Conservation (phyloP, 2,113 vertebrate species). For the Acrocephalus arundinaceus region DNA sequence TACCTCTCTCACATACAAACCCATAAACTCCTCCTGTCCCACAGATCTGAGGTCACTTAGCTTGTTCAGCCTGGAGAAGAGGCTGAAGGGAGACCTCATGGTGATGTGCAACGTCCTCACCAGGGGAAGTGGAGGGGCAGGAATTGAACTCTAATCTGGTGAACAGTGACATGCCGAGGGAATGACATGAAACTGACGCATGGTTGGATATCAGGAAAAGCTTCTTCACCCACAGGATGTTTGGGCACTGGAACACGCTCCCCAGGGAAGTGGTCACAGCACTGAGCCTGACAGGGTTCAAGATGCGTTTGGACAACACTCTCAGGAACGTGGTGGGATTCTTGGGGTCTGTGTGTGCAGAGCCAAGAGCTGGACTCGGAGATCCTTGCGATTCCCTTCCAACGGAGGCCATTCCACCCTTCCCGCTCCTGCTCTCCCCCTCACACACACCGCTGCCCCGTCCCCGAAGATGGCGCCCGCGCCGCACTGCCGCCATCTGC, state of each 20-base stretch:
- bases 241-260: not conserved
- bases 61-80: not conserved
- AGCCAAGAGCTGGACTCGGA: not conserved
- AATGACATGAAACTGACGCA: not conserved
- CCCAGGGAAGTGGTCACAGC: no score
- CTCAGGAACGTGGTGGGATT: not conserved
- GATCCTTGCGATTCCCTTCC: not conserved
- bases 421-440: fast-evolving
- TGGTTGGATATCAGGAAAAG: not conserved
- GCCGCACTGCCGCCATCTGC: not conserved
- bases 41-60: not conserved
- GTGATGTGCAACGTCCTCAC: not conserved
- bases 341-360: not conserved
- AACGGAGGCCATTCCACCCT: fast-evolving
- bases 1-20: fast-evolving
- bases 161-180: not conserved
- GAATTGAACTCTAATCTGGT: not conserved
- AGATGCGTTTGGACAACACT: not conserved
- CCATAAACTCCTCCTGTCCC: not conserved
- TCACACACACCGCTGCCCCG: fast-evolving
- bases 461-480: not conserved
- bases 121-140: not conserved
- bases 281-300: not conserved
- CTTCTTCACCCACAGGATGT: not conserved
- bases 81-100: not conserved